Percentiles rank a stretch among this genome's conserved stretches.
Evolutionary conservation across 2,888 invertebrate species (phyloP).

Genomic region (Hesperia comma): DNA sequence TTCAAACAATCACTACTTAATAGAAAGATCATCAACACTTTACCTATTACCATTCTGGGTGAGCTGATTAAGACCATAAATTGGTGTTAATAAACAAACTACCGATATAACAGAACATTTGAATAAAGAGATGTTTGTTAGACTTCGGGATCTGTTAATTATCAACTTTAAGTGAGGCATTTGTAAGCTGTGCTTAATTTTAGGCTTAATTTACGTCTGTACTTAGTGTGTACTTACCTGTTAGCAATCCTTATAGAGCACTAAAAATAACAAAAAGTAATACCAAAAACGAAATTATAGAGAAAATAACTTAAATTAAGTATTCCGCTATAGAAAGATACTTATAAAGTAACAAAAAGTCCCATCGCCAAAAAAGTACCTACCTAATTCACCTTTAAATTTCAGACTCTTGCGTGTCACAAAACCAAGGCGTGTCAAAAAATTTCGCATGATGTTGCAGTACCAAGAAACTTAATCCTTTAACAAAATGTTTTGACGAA

Average conservation of each 20-base stretch:
- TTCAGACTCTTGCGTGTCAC: constrained; percentile 15
- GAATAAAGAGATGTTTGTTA: constrained; percentile 26
- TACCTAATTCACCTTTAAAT: not conserved
- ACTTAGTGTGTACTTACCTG: not conserved
- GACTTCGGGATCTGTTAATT: constrained; percentile 13
- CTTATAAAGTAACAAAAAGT: no score
- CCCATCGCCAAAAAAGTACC: not conserved
- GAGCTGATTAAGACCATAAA: constrained; percentile 32
- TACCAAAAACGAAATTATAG: no score
- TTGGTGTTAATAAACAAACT: constrained; percentile 37
- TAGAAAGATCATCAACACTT: constrained; percentile 42
- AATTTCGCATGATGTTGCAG: constrained; percentile 22
- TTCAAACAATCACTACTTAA: constrained; percentile 41
- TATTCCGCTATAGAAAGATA: no score
- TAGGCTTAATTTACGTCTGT: not conserved
- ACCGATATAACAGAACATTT: constrained; percentile 21
- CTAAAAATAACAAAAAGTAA: no score
- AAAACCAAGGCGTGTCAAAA: constrained; percentile 27
- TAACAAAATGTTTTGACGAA: constrained; percentile 29
- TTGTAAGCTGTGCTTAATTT: not conserved
- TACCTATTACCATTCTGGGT: constrained; percentile 40
- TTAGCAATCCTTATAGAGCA: no score
- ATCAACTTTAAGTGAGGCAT: constrained; percentile 7
- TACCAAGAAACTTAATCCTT: constrained; percentile 32
- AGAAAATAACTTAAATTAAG: no score